Evolutionary conservation across 2,113 vertebrate genomes (phyloP), one percentile per base, ranked within the genome.

Genomic region (Perca schrenkii): DNA sequence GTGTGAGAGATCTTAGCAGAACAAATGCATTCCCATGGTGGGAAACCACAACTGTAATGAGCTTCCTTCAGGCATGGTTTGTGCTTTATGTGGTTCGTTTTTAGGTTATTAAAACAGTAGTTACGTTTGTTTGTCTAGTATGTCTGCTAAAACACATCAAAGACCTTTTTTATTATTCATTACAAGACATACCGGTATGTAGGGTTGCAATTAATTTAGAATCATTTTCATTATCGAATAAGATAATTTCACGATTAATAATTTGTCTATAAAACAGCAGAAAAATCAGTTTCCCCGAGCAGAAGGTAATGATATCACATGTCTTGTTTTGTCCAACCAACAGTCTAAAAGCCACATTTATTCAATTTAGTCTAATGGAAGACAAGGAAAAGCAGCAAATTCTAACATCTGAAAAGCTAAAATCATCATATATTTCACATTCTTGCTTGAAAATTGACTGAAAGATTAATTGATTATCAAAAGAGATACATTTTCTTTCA

Each of bases 1-100:
- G 54, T 22, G 53, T 36, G 53, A 34, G 17, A 4, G 19, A 22
- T 68, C 4, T 47, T 14, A 62, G 54, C 68, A 57, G 47, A 66
- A 68, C 49, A 73, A 64, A 74, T 69, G 53, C 31, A 50, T 61
- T 49, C n/a, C 15, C 46, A n/a, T 10, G 43, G 56, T 62, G 40
- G 21, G 60, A 34, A n/a, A 62, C 25, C 2, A 43, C 10, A 21
- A 19, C 53, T 54, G 3, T 25, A 63, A 22, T 16, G 3, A 65
- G 46, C n/a, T 40, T 54, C 17, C 58, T 49, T 79, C 46, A 46
- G 34, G n/a, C n/a, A 19, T 49, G 53, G 40, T 64, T 72, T 56
- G 34, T 79, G 50, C 47, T 69, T 65, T 40, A 21, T 34, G 28
- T 67, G 47, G 11, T 56, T 50, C 1, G 8, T 47, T 46, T 67